Evolutionary conservation across 1,140 invertebrate species (phyloP).

Genomic region (Macrostomum lignano): DNA sequence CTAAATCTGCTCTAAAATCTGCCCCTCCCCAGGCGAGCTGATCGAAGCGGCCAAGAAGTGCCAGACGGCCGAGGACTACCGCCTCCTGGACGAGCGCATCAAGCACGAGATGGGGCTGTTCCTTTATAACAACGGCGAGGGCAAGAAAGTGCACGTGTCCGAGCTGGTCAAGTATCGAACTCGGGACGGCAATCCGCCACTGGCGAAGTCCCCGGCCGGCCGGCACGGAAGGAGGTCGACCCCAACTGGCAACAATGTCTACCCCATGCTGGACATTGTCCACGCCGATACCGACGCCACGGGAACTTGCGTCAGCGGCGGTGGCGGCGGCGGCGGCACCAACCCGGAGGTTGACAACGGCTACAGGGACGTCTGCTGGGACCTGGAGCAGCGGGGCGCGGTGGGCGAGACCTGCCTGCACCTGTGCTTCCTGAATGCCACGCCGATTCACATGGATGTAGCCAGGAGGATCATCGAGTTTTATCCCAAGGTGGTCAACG

Average conservation of each 20-base stretch:
- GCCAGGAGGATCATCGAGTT: conserved; percentile 61
- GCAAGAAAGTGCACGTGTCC: conserved; percentile 54
- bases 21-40: conserved; percentile 39
- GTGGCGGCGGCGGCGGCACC: background rate
- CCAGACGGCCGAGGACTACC: conserved; percentile 12
- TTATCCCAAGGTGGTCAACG: conserved; percentile 76
- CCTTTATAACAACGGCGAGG: conserved; percentile 65
- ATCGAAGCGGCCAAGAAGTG: conserved; percentile 43
- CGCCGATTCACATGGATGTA: conserved; percentile 59
- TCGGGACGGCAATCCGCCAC: conserved; percentile 32
- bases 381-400: conserved; percentile 58
- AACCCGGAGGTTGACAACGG: conserved; percentile 3
- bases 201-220: conserved; percentile 34
- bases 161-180: conserved; percentile 43
- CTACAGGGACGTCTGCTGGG: conserved; percentile 66
- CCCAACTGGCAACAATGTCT: background rate
- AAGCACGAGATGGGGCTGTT: conserved; percentile 63
- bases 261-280: background rate
- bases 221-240: background rate
- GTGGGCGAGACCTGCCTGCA: conserved; percentile 81
- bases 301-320: background rate
- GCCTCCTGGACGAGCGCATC: conserved; percentile 14
- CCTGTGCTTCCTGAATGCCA: conserved; percentile 62
- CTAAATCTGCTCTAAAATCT: no score
- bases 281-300: background rate